Evolutionary conservation across 2,113 vertebrate genomes (phyloP), one percentile per base, ranked within the genome.

Genomic region (Cryptomyrus ogoouensis): DNA sequence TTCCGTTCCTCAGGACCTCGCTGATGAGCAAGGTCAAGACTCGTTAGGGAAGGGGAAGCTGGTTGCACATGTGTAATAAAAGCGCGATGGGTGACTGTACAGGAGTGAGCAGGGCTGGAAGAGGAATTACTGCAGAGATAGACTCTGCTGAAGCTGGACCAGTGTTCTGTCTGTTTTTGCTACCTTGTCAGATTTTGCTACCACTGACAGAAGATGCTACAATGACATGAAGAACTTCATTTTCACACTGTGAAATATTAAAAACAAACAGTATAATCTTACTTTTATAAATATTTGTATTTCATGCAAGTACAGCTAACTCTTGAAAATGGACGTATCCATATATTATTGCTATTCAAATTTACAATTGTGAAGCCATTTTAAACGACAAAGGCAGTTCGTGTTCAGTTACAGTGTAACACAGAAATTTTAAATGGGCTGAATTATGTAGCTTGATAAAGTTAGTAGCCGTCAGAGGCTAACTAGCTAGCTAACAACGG

Each of bases 21-120:
- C 89, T 92, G 92, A 92, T 91, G 92, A 91, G 92, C 86, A 93
- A 93, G 93, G 91, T 93, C 91, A 53, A 90, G 91, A 88, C 90
- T 92, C 90, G 91, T 92, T 92, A 89, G 49, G 89, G 85, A 58
- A 83, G 89, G 84, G 87, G 87, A 42, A 52, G 42, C 24, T 15
- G 35, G 86, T 53, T 21, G 0, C 39, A 15, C 31, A 35, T n/a
- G 80, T 50, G 35, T 19, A 91, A 52, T 70, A 35, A 85, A 47
- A 42, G 47, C 5, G 7, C 0, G n/a, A 89, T 70, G 39, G 66
- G 70, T 83, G 31, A 74, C 89, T 88, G 77, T 77, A 13, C 39
- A 15, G 83, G 39, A 3, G 13, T 90, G 77, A 0, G 70, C 86
- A 47, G 50, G 58, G 24, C 87, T 88, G 5, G 7, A 53, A 88